Conservation (phyloP, 2,113 vertebrate genomes). For the Cervus canadensis region DNA sequence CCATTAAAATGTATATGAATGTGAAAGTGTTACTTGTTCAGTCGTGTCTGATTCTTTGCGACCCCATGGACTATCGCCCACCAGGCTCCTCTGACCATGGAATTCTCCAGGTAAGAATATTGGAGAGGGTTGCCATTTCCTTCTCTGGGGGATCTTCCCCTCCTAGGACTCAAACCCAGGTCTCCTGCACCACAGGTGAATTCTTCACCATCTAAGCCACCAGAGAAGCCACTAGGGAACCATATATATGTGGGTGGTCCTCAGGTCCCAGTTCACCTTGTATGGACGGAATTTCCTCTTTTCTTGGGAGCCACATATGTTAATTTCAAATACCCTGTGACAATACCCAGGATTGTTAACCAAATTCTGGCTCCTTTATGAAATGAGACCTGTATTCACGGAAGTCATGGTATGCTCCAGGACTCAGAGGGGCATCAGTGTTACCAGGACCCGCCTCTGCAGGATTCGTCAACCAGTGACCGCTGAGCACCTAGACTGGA, state of each 20-base stretch:
- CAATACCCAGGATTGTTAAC: neutral
- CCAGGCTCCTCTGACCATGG: neutral
- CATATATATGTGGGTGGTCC: neutral
- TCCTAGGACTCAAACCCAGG: neutral
- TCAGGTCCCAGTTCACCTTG: neutral
- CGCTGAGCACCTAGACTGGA: neutral
- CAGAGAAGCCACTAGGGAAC: neutral
- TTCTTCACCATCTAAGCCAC: neutral
- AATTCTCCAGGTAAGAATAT: neutral
- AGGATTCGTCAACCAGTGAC: rapidly evolving
- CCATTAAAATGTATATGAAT: neutral
- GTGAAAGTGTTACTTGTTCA: neutral
- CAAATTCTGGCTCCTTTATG: neutral
- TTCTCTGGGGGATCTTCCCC: neutral
- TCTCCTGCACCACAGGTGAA: rapidly evolving
- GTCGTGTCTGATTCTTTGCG: neutral
- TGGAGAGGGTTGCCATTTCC: neutral
- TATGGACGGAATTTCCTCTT: neutral
- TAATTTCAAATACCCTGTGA: neutral
- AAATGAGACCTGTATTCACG: neutral
- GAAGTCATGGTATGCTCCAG: neutral
- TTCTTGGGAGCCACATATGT: neutral
- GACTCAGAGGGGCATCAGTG: neutral
- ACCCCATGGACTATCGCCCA: neutral
- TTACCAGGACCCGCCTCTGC: neutral